Evolutionary conservation across 1,140 invertebrate genomes (phyloP).

Genomic region (Yoshiicerus persimilis): DNA sequence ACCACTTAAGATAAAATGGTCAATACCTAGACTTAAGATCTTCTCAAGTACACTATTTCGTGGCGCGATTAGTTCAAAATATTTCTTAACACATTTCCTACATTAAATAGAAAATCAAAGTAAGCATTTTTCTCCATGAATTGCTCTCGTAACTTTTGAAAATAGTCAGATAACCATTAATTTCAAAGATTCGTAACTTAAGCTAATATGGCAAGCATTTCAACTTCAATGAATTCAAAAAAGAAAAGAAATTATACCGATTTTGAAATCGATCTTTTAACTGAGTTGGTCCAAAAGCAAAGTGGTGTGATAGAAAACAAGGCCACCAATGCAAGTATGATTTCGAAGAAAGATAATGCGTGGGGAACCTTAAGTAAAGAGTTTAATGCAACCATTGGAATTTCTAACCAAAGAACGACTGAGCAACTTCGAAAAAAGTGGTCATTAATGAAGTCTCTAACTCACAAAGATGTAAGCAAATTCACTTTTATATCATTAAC

Average conservation of each 20-base stretch:
- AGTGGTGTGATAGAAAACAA: background rate
- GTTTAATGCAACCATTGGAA: background rate
- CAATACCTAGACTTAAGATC: too few species aligned
- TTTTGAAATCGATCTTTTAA: background rate
- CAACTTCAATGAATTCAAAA: too few species aligned
- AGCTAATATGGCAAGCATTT: too few species aligned
- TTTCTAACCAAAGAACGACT: background rate
- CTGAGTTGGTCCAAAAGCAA: background rate
- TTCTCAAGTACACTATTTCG: too few species aligned
- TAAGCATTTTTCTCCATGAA: too few species aligned
- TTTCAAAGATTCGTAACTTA: too few species aligned
- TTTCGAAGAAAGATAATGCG: background rate
- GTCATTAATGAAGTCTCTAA: background rate
- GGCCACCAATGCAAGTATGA: background rate
- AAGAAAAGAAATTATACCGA: background rate
- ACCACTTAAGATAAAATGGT: too few species aligned
- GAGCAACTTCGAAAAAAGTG: background rate
- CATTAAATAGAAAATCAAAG: too few species aligned
- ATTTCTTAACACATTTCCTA: too few species aligned
- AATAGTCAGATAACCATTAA: too few species aligned
- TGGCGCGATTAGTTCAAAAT: too few species aligned
- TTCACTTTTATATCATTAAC: background rate
- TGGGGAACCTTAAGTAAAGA: background rate
- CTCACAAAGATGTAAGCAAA: background rate
- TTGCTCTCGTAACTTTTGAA: too few species aligned